These are phyloP conservation scores for Thymelicus acteon DNA, from an alignment of 2,888 invertebrate genomes.

Conservation along the genomic window DNA sequence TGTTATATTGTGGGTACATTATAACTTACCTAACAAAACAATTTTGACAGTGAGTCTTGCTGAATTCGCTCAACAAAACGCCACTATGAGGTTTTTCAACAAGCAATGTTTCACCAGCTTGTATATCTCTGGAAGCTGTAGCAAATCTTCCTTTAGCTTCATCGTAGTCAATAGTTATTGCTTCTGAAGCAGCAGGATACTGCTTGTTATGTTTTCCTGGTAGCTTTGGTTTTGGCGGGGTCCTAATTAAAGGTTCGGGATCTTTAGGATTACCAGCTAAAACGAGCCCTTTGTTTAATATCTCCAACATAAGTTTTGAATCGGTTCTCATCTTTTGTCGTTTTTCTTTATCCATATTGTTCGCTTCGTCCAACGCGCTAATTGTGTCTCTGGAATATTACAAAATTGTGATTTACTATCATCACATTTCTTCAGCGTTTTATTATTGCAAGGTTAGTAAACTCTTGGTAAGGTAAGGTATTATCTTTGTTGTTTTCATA, in stretches of 20 bases:
- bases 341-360: slow-evolving; percentile 84
- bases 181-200: slow-evolving; percentile 86
- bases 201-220: slow-evolving; percentile 70
- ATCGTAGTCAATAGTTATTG: slow-evolving; percentile 86
- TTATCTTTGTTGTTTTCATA: neutral
- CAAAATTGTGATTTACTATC: neutral
- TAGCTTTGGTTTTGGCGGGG: slow-evolving; percentile 70
- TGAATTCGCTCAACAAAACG: slow-evolving; percentile 88
- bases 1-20: neutral
- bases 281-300: slow-evolving; percentile 86
- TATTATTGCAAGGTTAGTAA: neutral
- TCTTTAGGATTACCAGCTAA: slow-evolving; percentile 72
- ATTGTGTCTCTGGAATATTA: slow-evolving; percentile 84
- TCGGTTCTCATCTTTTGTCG: slow-evolving; percentile 87
- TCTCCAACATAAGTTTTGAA: slow-evolving; percentile 88
- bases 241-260: slow-evolving; percentile 65
- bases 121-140: slow-evolving; percentile 87
- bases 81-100: slow-evolving; percentile 90
- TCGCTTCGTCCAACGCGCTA: slow-evolving; percentile 87
- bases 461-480: too few relatives aligned
- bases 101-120: slow-evolving; percentile 89
- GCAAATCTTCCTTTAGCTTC: slow-evolving; percentile 89
- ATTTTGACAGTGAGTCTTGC: slow-evolving; percentile 88
- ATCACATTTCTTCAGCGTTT: neutral
- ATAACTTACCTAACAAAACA: slow-evolving; percentile 87